Base-by-base conservation (phyloP, 2,888 invertebrate species). In the Axea sp. region DNA sequence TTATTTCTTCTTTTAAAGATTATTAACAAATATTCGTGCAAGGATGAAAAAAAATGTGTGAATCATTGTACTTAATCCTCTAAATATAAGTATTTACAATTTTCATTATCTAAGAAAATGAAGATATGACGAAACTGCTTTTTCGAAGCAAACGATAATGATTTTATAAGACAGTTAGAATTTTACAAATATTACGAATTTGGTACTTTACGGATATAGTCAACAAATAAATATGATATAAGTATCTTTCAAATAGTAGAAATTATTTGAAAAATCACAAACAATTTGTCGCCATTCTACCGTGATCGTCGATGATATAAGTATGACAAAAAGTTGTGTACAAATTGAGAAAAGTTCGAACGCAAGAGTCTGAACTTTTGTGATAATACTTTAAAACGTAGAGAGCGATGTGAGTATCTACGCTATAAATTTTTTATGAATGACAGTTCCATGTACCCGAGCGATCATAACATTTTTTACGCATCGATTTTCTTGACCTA, bases 321-420 rank as follows among this genome's bases (percentile, higher is more conserved):
- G 5, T 28, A 39, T 57, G 55, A 49, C 19, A 35, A 35, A 59
- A 28, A 5, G 7, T 47, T 35, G 31, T 31, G 43, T 45, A 33
- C 11, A 35, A 35, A 33, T n/a, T 7, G 14, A 12, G 11, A n/a
- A 2, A 14, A 22, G 9, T 14, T 2, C 30, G 45, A 30, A 15
- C 24, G n/a, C n/a, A 31, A 24, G 7, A 33, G 26, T 24, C 24
- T 22, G 12, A 22, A 45, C 37, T 15, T 19, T 37, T 19, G 41
- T 26, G 28, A 67, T 73, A 76, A 76, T 76, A 76, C 76, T 76
- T 76, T 28, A 30, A 68, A 62, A 47, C 65, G 35, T 75, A 77
- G 77, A 77, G 76, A 77, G 76, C 76, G 11, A 41, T 39, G 51
- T 55, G 57, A 68, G 59, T 64, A 64, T 67, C 59, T 45, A 72